Conservation (phyloP, 2,797 vertebrate species). For the Nannoperca obscura region DNA sequence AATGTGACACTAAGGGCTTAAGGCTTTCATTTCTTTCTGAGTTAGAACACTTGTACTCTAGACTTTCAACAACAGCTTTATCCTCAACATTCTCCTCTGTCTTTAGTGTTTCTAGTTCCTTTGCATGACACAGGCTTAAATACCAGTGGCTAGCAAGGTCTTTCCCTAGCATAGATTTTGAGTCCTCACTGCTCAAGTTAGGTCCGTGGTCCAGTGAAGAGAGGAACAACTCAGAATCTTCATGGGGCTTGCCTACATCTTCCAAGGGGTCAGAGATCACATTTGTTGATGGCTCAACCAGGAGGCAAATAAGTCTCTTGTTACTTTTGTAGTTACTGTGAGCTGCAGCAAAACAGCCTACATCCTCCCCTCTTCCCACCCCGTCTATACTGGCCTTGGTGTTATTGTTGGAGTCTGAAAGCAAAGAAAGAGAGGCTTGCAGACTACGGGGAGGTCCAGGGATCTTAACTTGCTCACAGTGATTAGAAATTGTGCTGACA, state of each 20-base stretch:
- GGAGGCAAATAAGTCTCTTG: slow-evolving; percentile 31
- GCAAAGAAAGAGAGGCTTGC: slow-evolving; percentile 18
- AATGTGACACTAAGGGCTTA: slow-evolving; percentile 25
- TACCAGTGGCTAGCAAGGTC: slow-evolving; percentile 23
- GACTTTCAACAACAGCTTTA: slow-evolving; percentile 8
- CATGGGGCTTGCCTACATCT: not conserved
- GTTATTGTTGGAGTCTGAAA: slow-evolving; percentile 77
- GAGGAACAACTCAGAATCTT: slow-evolving; percentile 18
- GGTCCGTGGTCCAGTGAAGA: slow-evolving; percentile 38
- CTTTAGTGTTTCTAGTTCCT: slow-evolving; percentile 38
- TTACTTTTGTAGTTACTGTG: slow-evolving; percentile 28
- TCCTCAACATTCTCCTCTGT: slow-evolving; percentile 1
- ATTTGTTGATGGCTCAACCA: slow-evolving; percentile 24
- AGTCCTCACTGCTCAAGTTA: slow-evolving; percentile 56
- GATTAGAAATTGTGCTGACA: slow-evolving; percentile 9
- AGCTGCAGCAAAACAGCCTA: slow-evolving; percentile 24
- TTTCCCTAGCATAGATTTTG: slow-evolving; percentile 26
- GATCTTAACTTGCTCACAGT: slow-evolving; percentile 38
- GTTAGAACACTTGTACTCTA: slow-evolving; percentile 6
- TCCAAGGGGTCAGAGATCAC: slow-evolving; percentile 20
- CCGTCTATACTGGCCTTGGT: slow-evolving; percentile 39
- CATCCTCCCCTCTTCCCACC: not conserved
- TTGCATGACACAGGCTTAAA: slow-evolving; percentile 15
- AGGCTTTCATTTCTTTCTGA: slow-evolving; percentile 28
- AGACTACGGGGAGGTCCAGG: slow-evolving; percentile 18